Evolutionary conservation across 2,888 invertebrate genomes (phyloP).

Genomic region (Cephus rjabovi): DNA sequence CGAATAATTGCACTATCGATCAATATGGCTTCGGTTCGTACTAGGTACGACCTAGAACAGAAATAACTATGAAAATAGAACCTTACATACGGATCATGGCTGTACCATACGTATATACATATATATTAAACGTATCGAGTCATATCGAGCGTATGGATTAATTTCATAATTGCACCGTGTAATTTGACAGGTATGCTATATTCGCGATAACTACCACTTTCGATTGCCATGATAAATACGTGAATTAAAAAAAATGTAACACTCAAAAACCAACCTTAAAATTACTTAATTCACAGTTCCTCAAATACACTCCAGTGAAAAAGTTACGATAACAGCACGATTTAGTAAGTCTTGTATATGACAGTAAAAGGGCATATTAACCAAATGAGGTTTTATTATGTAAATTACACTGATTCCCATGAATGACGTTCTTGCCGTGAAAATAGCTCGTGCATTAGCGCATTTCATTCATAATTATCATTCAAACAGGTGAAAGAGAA

Average conservation of each 20-base stretch:
- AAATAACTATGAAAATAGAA: constrained; percentile 31
- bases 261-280: neutral
- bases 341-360: too few relatives aligned
- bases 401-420: neutral
- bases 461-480: neutral
- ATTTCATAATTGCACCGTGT: neutral
- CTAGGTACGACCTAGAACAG: constrained; percentile 50
- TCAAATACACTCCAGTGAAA: too few relatives aligned
- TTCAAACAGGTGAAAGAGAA: neutral
- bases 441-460: neutral
- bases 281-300: neutral
- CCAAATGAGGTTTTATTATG: neutral
- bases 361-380: constrained; percentile 5
- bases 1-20: constrained; percentile 42
- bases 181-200: neutral
- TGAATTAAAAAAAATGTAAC: neutral
- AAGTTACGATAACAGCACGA: too few relatives aligned
- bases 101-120: neutral
- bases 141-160: neutral
- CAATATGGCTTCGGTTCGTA: constrained; percentile 37
- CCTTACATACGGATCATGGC: neutral
- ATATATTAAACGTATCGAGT: neutral
- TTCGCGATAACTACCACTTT: neutral
- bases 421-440: neutral
- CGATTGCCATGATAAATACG: too few relatives aligned